These are phyloP conservation scores for Corythoichthys haematopterus DNA, from an alignment of 2,113 vertebrate species.

Conservation along the genomic window DNA sequence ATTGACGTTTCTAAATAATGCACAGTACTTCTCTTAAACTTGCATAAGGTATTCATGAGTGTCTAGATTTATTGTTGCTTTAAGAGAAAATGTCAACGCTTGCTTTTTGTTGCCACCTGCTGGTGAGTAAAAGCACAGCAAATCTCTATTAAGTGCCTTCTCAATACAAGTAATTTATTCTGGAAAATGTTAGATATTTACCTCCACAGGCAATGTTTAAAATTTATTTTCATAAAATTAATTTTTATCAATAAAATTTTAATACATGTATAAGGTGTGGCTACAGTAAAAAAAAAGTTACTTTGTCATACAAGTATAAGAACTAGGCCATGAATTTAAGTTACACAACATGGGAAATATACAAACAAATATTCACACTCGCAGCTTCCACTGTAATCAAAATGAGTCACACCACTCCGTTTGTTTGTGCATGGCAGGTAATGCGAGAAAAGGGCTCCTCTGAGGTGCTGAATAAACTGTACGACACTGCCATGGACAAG, in stretches of 20 bases:
- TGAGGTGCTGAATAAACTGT: conserved; percentile 93
- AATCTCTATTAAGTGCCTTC: background rate
- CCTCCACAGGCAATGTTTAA: no score
- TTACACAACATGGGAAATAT: no score
- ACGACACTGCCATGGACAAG: conserved; percentile 95
- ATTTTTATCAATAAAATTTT: no score
- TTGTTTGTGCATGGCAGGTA: conserved; percentile 68
- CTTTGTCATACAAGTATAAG: no score
- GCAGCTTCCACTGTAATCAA: background rate
- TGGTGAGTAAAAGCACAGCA: conserved; percentile 37
- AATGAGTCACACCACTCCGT: background rate
- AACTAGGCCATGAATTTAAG: no score
- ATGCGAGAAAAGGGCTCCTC: conserved; percentile 94
- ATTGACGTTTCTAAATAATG: background rate
- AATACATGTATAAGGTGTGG: no score
- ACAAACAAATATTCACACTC: background rate
- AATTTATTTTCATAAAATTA: no score
- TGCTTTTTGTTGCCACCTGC: conserved; percentile 51
- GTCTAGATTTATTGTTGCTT: conserved; percentile 9
- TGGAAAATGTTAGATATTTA: no score
- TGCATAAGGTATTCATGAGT: conserved; percentile 18
- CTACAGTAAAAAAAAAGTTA: no score
- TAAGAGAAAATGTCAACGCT: conserved; percentile 10
- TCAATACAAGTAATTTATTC: background rate
- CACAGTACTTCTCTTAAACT: conserved; percentile 6